phyloP scores from a whole-genome alignment of 2,113 vertebrate genomes.

The Dromiciops gliroides region DNA sequence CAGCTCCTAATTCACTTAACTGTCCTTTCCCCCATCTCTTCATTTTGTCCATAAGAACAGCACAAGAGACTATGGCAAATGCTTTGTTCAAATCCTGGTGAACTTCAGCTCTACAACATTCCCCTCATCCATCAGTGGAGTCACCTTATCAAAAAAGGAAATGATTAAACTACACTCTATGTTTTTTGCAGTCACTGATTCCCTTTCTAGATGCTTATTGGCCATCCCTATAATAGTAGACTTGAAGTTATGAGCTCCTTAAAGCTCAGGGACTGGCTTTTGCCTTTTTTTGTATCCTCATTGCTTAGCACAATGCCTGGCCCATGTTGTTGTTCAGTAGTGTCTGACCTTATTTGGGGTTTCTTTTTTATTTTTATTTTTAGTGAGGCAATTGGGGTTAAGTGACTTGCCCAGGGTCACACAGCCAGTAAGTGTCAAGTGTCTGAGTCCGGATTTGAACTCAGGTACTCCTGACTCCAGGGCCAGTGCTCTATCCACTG shows the following conservation, averaged over 20 bases:
- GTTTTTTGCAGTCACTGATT: background rate
- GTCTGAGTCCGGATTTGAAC: no score
- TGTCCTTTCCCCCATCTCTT: background rate
- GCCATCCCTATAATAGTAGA: background rate
- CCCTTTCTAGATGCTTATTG: background rate
- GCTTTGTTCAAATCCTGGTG: background rate
- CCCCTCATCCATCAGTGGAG: background rate
- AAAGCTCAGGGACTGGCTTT: background rate
- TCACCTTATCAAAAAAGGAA: background rate
- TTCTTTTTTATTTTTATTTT: no score
- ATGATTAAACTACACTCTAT: background rate
- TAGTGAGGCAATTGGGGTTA: no score
- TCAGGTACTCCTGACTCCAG: no score
- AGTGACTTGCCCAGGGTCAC: no score
- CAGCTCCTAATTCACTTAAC: background rate
- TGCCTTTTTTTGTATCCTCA: background rate
- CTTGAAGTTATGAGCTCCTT: background rate
- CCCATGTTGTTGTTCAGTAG: background rate
- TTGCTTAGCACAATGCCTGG: background rate
- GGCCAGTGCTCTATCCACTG: no score
- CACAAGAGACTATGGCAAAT: background rate
- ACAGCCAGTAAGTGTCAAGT: no score
- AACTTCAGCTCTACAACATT: background rate
- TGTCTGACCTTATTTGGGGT: background rate
- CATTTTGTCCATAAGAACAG: background rate